phyloP scores from a whole-genome alignment of 2,113 vertebrate genomes.

The Rhynchomys soricoides region DNA sequence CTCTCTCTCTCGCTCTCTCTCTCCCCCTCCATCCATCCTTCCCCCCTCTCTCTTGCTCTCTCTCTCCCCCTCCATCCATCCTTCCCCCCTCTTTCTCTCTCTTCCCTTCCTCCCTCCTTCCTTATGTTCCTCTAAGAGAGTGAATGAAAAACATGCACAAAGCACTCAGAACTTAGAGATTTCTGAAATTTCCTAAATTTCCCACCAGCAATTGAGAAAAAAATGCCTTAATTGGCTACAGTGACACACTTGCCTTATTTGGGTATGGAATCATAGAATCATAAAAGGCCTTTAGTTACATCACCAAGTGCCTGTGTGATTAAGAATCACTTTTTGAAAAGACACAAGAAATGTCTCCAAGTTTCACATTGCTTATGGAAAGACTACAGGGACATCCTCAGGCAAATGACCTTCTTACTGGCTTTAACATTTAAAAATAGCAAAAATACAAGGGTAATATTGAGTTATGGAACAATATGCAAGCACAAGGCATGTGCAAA shows the following conservation, averaged over 20 bases:
- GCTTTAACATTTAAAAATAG: slow-evolving; percentile 23
- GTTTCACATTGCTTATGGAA: not conserved
- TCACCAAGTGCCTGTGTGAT: not conserved
- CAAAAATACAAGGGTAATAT: not conserved
- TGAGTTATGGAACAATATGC: not conserved
- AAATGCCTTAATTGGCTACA: not conserved
- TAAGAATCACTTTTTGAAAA: not conserved
- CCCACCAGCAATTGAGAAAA: not conserved
- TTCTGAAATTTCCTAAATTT: not conserved
- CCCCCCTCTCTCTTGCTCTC: rapidly evolving
- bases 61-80: no score
- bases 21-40: no score
- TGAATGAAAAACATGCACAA: not conserved
- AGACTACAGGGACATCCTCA: not conserved
- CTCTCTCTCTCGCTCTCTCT: not conserved
- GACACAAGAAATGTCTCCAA: not conserved
- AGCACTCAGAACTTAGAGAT: not conserved
- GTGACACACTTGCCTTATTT: not conserved
- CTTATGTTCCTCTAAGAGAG: not conserved
- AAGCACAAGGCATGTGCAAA: not conserved
- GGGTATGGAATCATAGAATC: no score
- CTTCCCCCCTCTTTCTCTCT: no score
- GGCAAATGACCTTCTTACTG: not conserved
- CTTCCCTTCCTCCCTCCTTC: rapidly evolving
- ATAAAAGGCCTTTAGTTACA: not conserved